phyloP scores from a whole-genome alignment of 2,797 vertebrate genomes.

The Prunella strophiata region DNA sequence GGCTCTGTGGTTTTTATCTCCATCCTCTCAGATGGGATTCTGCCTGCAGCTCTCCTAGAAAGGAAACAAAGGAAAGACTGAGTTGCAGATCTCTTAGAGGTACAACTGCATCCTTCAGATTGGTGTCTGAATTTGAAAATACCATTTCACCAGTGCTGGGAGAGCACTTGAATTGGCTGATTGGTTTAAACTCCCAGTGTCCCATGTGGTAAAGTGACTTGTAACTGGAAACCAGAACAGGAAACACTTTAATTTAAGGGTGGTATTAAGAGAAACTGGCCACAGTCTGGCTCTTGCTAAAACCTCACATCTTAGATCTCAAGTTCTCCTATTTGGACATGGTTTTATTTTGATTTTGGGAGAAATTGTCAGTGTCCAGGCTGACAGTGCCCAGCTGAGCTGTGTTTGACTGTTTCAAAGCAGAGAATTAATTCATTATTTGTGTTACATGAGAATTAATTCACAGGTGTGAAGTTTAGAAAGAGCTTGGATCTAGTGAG shows the following conservation, averaged over 20 bases:
- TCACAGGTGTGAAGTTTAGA: not conserved
- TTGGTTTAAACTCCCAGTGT: not conserved
- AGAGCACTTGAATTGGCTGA: not conserved
- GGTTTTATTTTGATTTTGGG: not conserved
- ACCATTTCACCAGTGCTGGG: not conserved
- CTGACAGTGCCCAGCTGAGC: not conserved
- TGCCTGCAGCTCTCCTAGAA: not conserved
- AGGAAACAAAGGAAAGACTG: not conserved
- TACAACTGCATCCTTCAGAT: not conserved
- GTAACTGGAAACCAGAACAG: not conserved
- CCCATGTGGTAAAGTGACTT: not conserved
- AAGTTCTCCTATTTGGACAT: not conserved
- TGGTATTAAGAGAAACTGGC: not conserved
- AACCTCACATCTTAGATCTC: not conserved
- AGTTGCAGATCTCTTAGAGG: not conserved
- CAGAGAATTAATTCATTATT: not conserved
- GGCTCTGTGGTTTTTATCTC: not conserved
- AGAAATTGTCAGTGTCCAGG: not conserved
- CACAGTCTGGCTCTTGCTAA: not conserved
- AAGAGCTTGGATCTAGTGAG: not conserved
- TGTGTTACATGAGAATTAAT: not conserved
- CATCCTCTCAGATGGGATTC: not conserved
- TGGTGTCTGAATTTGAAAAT: not conserved
- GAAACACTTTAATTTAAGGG: not conserved
- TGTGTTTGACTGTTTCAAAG: not conserved